Evolutionary conservation across 2,888 invertebrate genomes (phyloP).

Genomic region (Euphydryas editha): DNA sequence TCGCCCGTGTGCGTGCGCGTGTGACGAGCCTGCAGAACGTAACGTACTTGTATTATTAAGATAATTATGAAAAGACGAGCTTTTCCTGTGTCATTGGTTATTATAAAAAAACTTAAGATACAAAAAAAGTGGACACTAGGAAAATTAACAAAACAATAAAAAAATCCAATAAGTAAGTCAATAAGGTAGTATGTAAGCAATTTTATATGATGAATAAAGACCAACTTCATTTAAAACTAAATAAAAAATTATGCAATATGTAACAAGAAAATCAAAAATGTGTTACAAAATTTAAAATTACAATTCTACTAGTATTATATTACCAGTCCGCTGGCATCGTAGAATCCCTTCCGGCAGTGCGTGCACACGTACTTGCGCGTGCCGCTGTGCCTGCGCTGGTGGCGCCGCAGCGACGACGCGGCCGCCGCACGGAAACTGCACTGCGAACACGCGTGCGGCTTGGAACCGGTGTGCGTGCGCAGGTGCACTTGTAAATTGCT

Average conservation of each 20-base stretch:
- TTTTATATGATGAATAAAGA: too few relatives aligned
- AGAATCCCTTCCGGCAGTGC: conserved; percentile 66
- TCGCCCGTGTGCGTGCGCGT: conserved; percentile 74
- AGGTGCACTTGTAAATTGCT: conserved; percentile 70
- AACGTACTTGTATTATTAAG: not conserved
- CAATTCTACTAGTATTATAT: not conserved
- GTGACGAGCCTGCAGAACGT: conserved; percentile 61
- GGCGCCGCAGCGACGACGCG: conserved; percentile 64
- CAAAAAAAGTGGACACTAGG: too few relatives aligned
- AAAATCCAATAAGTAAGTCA: too few relatives aligned
- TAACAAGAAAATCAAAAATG: too few relatives aligned
- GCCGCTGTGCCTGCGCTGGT: conserved; percentile 63
- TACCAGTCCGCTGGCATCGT: conserved; percentile 67
- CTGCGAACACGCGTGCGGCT: conserved; percentile 62
- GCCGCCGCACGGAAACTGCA: conserved; percentile 66
- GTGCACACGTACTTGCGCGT: conserved; percentile 56
- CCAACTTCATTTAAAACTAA: too few relatives aligned
- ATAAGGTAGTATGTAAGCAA: too few relatives aligned
- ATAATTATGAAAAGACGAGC: too few relatives aligned
- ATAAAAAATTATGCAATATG: too few relatives aligned
- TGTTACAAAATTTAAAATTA: too few relatives aligned
- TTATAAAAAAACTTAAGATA: too few relatives aligned
- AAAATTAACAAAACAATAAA: too few relatives aligned
- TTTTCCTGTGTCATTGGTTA: too few relatives aligned
- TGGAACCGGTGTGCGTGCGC: conserved; percentile 69